Percentiles rank a stretch among this genome's conserved stretches.
These are phyloP conservation scores for Platyrinchus mystaceus DNA, from an alignment of 2,797 vertebrate genomes.

Conservation along the genomic window DNA sequence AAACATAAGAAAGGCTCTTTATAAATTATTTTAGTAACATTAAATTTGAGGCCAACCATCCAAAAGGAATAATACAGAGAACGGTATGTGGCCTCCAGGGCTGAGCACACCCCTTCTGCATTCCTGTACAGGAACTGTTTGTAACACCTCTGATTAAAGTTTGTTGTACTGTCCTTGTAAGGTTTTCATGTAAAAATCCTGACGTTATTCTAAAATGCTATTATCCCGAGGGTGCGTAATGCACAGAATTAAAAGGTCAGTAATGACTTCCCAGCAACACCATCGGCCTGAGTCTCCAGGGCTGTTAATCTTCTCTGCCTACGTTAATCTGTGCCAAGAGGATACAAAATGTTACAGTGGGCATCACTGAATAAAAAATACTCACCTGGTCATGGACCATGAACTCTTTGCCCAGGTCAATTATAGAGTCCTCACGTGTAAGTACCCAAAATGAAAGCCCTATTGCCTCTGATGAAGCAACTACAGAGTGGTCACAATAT, in stretches of 20 bases:
- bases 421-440: not conserved
- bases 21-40: not conserved
- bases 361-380: not conserved
- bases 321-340: not conserved
- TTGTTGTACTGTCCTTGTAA: not conserved
- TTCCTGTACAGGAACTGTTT: not conserved
- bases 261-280: not conserved
- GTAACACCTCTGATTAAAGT: not conserved
- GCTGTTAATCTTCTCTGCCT: not conserved
- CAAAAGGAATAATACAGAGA: not conserved
- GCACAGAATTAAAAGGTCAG: not conserved
- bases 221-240: not conserved
- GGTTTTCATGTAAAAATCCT: not conserved
- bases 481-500: not conserved
- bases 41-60: not conserved
- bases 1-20: not conserved
- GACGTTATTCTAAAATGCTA: not conserved
- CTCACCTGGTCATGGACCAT: not conserved
- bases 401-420: not conserved
- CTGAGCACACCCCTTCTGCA: not conserved
- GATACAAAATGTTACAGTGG: not conserved
- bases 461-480: not conserved
- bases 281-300: not conserved
- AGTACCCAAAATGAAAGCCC: not conserved
- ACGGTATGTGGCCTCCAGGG: accelerated